These are phyloP conservation scores for Cercopithecus mitis DNA, from an alignment of 2,797 vertebrate species.

Conservation along the genomic window DNA sequence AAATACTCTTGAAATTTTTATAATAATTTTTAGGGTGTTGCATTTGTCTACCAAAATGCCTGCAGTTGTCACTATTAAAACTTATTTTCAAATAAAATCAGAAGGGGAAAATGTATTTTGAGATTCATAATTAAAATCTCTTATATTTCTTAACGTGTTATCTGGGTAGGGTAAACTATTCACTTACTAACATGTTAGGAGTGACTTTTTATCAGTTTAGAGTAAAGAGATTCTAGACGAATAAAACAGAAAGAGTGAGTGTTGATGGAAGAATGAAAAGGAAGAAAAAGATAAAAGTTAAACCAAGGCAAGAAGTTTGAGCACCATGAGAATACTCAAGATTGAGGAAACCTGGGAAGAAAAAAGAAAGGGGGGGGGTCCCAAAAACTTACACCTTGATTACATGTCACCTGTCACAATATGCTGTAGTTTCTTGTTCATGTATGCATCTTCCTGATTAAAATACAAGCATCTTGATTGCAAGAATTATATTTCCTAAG, in stretches of 20 bases:
- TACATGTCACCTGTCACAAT: background rate
- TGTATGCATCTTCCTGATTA: background rate
- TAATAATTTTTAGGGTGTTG: background rate
- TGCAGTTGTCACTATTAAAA: background rate
- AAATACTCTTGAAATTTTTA: background rate
- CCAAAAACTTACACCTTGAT: background rate
- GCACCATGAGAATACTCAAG: background rate
- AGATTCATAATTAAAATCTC: background rate
- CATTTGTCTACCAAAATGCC: background rate
- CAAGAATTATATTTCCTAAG: background rate
- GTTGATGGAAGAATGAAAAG: background rate
- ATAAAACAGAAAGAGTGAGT: background rate
- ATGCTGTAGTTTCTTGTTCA: background rate
- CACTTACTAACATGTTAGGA: background rate
- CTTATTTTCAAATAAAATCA: slow-evolving; percentile 21
- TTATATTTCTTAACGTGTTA: background rate
- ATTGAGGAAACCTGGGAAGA: background rate
- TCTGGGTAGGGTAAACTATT: background rate
- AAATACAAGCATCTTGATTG: background rate
- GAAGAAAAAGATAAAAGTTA: background rate
- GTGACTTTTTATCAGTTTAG: background rate
- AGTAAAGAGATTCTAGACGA: background rate
- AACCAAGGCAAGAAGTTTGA: background rate
- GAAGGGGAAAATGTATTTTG: background rate
- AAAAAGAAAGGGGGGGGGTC: background rate